A percentile compares a stretch with the other conserved stretches of the same genome.
Conservation (phyloP, 1,140 invertebrate genomes). For the Trichoplusia ni region DNA sequence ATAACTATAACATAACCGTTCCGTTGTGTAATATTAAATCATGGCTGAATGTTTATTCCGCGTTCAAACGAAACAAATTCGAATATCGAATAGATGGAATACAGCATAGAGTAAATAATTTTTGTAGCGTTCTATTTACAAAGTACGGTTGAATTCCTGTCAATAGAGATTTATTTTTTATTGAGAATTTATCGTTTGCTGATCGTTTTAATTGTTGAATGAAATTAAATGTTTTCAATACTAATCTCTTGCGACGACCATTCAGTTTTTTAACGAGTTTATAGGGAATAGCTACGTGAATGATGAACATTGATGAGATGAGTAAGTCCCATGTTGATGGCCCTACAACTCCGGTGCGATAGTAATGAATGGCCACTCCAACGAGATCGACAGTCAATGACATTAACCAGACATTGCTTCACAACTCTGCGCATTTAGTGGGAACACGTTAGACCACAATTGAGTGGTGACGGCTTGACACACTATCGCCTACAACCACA, state of each 20-base stretch:
- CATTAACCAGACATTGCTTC: neutral
- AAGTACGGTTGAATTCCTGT: too few relatives aligned
- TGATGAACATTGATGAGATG: too few relatives aligned
- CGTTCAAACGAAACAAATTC: neutral
- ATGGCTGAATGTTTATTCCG: conserved; percentile 7
- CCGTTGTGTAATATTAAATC: conserved; percentile 14
- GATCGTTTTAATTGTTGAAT: too few relatives aligned
- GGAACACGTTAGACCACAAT: conserved; percentile 15
- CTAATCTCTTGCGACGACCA: too few relatives aligned
- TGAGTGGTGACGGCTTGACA: conserved; percentile 10
- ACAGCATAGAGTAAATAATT: too few relatives aligned
- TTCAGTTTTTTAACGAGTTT: too few relatives aligned
- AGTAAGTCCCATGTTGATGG: neutral
- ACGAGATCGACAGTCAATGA: neutral
- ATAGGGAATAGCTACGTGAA: too few relatives aligned
- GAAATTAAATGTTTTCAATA: too few relatives aligned
- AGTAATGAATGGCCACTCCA: neutral
- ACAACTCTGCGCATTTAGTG: neutral
- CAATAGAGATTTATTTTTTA: too few relatives aligned
- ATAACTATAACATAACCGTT: neutral
- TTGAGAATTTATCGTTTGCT: too few relatives aligned
- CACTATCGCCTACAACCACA: conserved; percentile 10
- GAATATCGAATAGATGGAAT: too few relatives aligned
- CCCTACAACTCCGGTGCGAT: neutral
- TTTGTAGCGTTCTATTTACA: too few relatives aligned